Evolutionary conservation across 1,140 invertebrate genomes (phyloP), one percentile per base, ranked within the genome.

Genomic region (Heliconius hermathena): DNA sequence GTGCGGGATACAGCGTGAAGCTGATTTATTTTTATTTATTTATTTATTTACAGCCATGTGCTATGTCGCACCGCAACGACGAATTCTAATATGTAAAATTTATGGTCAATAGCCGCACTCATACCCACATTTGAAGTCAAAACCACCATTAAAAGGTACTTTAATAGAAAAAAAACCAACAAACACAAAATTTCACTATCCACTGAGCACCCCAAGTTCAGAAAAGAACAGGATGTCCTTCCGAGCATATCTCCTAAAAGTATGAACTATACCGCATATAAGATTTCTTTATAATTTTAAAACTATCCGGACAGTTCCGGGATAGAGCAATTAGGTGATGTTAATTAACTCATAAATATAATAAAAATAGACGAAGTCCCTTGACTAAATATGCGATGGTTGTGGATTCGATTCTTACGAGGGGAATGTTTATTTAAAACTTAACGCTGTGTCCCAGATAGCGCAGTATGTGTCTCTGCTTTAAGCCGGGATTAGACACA

Each of bases 241-340:
- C 13, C 60, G 60, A 66, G 60, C 60, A 26, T 66, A 66, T 66
- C 60, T 66, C 60, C 60, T n/a, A 66, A 66, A 29, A 46, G 41
- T 46, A 4, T 26, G 22, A 29, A 29, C 9, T 26, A 29, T 66
- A n/a, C 60, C 16, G 11, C 5, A n/a, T 16, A 66, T n/a, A 66
- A 66, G 26, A 66, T 66, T 66, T 66, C 26, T 66, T 66, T 29
- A 26, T 66, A 66, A 29, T 66, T 26, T 66, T 9, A n/a, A 52
- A 66, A 66, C 60, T 66, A 66, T 66, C 60, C 22, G 9, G 9
- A 11, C 60, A 66, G 11, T 66, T 66, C 60, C 60, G 60, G 60
- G 60, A 66, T 66, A 29, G 60, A 6, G 60, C 26, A 13, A 66
- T 66, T 29, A 66, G 5, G 26, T 29, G 60, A 26, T 29, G 9